Evolutionary conservation across 2,797 vertebrate species (phyloP).

Genomic region (Halcyon chelicuti): DNA sequence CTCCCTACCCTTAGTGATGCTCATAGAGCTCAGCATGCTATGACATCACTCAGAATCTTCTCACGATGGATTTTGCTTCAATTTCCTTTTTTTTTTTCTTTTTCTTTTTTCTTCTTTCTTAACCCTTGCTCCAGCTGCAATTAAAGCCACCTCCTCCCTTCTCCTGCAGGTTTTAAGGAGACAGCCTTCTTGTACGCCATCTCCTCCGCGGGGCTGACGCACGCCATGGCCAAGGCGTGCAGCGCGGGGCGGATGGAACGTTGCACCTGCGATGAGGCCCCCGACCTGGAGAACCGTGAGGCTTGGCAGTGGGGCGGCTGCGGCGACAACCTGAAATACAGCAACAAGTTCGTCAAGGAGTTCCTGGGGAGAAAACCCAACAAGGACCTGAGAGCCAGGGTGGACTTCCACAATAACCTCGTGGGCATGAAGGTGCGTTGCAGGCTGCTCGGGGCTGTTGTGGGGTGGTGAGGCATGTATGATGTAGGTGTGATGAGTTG

Average conservation of each 20-base stretch:
- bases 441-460: rapidly evolving
- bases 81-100: rapidly evolving
- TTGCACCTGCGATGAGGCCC: conserved; percentile 97
- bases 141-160: background rate
- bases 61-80: rapidly evolving
- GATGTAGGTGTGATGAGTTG: rapidly evolving
- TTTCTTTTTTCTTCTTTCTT: rapidly evolving
- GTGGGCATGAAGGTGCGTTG: conserved; percentile 94
- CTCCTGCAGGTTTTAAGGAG: conserved; percentile 92
- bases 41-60: rapidly evolving
- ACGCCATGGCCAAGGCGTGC: conserved; percentile 96
- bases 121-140: background rate
- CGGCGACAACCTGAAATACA: conserved; percentile 97
- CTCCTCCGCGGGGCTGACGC: conserved; percentile 94
- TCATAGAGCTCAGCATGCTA: rapidly evolving
- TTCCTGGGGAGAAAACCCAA: conserved; percentile 96
- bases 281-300: conserved; percentile 95
- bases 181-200: conserved; percentile 95
- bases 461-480: background rate
- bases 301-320: conserved; percentile 99
- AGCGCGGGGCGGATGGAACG: conserved; percentile 97
- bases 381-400: conserved; percentile 93
- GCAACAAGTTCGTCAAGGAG: conserved; percentile 98
- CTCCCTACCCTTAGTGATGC: background rate
- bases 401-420: conserved; percentile 98